phyloP scores from a whole-genome alignment of 2,113 vertebrate genomes.

The Takifugu bimaculatus region DNA sequence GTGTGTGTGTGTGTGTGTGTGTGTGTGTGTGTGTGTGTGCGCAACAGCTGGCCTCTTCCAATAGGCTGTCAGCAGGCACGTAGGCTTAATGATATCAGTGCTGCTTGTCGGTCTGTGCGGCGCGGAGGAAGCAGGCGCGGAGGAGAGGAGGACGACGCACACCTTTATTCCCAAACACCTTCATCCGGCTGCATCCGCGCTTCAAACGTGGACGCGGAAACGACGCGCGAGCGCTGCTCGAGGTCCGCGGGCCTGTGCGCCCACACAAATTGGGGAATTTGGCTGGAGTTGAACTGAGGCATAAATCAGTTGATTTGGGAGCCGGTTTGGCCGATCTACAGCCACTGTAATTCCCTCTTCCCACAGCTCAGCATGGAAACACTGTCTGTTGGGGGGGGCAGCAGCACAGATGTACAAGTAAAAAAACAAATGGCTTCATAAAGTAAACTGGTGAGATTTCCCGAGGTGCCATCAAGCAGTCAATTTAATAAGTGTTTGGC shows the following conservation, averaged over 20 bases:
- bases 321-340: not conserved
- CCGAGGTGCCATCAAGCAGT: not conserved
- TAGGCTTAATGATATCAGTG: constrained; percentile 44
- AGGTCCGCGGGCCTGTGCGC: not conserved
- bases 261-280: not conserved
- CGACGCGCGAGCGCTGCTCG: too few relatives aligned
- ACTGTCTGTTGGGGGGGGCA: not conserved
- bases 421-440: too few relatives aligned
- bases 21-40: constrained; percentile 19
- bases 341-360: not conserved
- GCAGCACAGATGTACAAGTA: not conserved
- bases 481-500: not conserved
- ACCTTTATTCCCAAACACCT: not conserved
- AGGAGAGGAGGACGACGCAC: constrained; percentile 4
- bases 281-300: too few relatives aligned
- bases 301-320: too few relatives aligned
- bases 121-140: constrained; percentile 11
- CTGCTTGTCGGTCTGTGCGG: constrained; percentile 44
- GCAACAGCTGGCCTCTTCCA: constrained; percentile 61
- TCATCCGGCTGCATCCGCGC: not conserved
- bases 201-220: not conserved
- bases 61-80: constrained; percentile 48
- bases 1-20: constrained; percentile 18
- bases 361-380: not conserved
- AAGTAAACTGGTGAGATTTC: not conserved